A percentile compares a stretch with the other conserved stretches of the same genome.
Conservation (phyloP, 2,888 invertebrate genomes). For the Cerastoderma edule region DNA sequence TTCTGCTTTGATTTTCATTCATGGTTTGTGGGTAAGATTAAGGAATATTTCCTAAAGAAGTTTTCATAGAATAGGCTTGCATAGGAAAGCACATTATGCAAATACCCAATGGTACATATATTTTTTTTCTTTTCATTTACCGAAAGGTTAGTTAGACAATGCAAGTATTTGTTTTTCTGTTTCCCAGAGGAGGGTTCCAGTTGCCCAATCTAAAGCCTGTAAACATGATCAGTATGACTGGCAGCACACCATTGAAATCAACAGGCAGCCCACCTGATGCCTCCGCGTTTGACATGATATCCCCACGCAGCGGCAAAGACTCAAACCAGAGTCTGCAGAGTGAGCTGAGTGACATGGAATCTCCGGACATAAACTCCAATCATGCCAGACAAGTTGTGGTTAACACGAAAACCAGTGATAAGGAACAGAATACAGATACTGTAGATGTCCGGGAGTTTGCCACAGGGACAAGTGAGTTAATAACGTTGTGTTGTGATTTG, state of each 20-base stretch:
- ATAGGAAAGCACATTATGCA: no score
- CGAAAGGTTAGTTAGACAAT: no score
- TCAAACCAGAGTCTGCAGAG: constrained; percentile 81
- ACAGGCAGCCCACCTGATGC: constrained; percentile 84
- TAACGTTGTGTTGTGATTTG: no score
- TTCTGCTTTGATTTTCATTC: no score
- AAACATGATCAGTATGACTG: constrained; percentile 70
- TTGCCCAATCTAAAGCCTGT: constrained; percentile 77
- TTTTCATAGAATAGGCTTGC: no score
- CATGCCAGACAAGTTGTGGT: constrained; percentile 48
- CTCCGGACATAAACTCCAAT: constrained; percentile 66
- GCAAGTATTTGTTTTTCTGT: no score
- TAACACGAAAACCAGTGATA: constrained; percentile 73
- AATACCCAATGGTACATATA: constrained; percentile 3
- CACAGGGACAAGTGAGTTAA: constrained; percentile 77
- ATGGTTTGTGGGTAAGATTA: no score
- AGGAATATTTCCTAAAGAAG: no score
- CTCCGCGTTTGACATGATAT: constrained; percentile 80
- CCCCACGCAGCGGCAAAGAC: constrained; percentile 79
- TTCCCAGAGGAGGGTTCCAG: constrained; percentile 74
- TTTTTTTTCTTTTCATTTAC: no score
- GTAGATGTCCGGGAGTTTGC: constrained; percentile 74
- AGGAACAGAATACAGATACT: constrained; percentile 78
- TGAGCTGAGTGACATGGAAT: constrained; percentile 79
- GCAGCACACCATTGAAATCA: constrained; percentile 87